Percentiles rank a stretch among this genome's conserved stretches.
Conservation (phyloP, 2,113 vertebrate species). For the Ptyas mucosa region DNA sequence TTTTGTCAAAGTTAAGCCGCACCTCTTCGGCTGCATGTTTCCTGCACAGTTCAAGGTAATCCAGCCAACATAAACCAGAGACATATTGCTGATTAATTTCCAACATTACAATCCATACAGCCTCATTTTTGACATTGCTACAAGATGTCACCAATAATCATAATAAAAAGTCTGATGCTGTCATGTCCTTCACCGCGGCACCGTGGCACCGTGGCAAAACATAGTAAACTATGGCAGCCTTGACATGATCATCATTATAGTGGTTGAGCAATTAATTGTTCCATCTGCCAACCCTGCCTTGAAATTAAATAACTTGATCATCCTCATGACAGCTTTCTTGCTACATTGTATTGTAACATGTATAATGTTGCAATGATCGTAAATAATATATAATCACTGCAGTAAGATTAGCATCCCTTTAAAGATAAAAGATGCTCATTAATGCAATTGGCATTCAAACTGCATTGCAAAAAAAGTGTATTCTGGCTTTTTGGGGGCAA, state of each 20-base stretch:
- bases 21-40: conserved; percentile 7
- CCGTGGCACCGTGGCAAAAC: background rate
- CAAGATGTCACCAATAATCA: conserved; percentile 14
- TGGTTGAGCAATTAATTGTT: conserved; percentile 31
- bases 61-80: conserved; percentile 27
- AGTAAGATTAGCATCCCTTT: conserved; percentile 24
- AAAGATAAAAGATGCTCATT: conserved; percentile 16
- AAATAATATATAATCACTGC: conserved; percentile 2
- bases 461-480: conserved; percentile 23
- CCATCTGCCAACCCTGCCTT: background rate
- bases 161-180: conserved; percentile 15
- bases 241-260: conserved; percentile 6
- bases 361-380: conserved; percentile 17
- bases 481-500: background rate
- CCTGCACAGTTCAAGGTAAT: conserved; percentile 6
- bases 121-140: conserved; percentile 40
- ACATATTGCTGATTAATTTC: conserved; percentile 39
- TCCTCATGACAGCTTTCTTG: background rate
- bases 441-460: conserved; percentile 14
- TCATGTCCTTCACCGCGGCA: background rate
- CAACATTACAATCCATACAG: conserved; percentile 12
- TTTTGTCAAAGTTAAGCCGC: conserved; percentile 40
- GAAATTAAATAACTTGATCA: conserved; percentile 29
- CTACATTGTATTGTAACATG: conserved; percentile 13
- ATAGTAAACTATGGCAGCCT: conserved; percentile 13